A percentile compares a stretch with the other conserved stretches of the same genome.
phyloP scores from a whole-genome alignment of 2,888 invertebrate genomes.

The Micoletzkya japonica region DNA sequence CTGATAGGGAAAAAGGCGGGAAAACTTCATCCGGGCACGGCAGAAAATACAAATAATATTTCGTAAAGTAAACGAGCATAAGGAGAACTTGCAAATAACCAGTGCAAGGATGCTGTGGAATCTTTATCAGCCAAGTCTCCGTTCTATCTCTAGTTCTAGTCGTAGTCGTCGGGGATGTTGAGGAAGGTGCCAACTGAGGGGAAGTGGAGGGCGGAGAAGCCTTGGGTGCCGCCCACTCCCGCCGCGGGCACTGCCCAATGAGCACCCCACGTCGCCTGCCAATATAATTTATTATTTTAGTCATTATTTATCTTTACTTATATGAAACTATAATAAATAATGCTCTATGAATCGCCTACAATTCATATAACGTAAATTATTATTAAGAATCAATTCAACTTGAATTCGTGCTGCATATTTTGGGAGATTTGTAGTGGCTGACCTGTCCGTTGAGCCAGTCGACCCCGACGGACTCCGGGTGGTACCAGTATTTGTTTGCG shows the following conservation, averaged over 20 bases:
- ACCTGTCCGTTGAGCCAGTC: slow-evolving; percentile 59
- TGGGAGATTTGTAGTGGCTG: background rate
- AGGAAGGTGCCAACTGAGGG: slow-evolving; percentile 55
- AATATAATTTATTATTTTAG: background rate
- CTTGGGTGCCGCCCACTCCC: slow-evolving; percentile 55
- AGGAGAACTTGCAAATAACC: no score
- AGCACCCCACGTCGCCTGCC: slow-evolving; percentile 43
- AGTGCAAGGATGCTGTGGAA: no score
- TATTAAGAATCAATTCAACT: no score
- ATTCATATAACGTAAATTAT: background rate
- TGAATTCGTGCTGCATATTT: no score
- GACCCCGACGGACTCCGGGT: slow-evolving; percentile 46
- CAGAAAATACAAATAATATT: no score
- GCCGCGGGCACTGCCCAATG: slow-evolving; percentile 59
- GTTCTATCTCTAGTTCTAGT: no score
- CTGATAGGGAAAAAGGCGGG: no score
- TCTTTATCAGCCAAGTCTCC: no score
- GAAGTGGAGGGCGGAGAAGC: slow-evolving; percentile 53
- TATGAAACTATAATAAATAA: background rate
- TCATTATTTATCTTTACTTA: background rate
- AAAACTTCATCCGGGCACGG: no score
- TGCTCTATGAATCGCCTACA: background rate
- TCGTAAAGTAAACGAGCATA: no score
- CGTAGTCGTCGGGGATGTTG: slow-evolving; percentile 59
- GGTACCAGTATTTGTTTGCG: slow-evolving; percentile 55